phyloP scores from a whole-genome alignment of 2,888 invertebrate species.

The Xylophagus ater region DNA sequence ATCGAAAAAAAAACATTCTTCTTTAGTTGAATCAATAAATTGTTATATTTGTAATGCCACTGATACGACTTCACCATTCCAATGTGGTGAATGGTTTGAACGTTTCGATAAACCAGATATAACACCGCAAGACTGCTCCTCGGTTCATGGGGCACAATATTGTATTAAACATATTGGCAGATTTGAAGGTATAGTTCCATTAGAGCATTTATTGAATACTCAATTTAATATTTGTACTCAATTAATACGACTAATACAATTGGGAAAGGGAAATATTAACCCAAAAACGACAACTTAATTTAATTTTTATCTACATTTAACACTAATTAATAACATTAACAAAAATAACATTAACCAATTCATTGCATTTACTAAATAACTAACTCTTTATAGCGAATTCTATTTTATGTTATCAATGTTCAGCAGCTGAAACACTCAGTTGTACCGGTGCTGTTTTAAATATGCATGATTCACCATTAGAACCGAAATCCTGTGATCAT shows the following conservation, averaged over 20 bases:
- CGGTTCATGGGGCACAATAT: constrained; percentile 73
- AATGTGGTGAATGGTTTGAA: constrained; percentile 70
- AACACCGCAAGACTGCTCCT: constrained; percentile 57
- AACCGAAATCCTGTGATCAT: constrained; percentile 54
- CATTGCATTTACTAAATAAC: not conserved
- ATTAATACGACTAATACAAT: not conserved
- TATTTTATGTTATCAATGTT: constrained; percentile 69
- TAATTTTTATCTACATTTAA: too few relatives aligned
- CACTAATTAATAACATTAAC: not conserved
- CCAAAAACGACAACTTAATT: too few relatives aligned
- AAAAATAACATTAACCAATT: constrained; percentile 1
- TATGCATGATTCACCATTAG: constrained; percentile 41
- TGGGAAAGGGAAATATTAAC: not conserved
- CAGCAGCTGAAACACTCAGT: constrained; percentile 54
- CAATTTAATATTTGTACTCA: too few relatives aligned
- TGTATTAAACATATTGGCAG: constrained; percentile 91
- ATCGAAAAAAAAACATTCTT: constrained; percentile 1
- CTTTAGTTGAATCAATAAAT: constrained; percentile 50
- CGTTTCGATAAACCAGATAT: constrained; percentile 52
- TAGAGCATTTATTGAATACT: too few relatives aligned
- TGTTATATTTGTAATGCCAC: constrained; percentile 88
- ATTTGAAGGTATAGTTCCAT: constrained; percentile 78
- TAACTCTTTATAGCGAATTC: constrained; percentile 25
- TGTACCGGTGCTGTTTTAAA: constrained; percentile 57
- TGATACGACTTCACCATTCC: constrained; percentile 61